Evolutionary conservation across 2,888 invertebrate genomes (phyloP), one percentile per base, ranked within the genome.

Genomic region (Tinea pellionella): DNA sequence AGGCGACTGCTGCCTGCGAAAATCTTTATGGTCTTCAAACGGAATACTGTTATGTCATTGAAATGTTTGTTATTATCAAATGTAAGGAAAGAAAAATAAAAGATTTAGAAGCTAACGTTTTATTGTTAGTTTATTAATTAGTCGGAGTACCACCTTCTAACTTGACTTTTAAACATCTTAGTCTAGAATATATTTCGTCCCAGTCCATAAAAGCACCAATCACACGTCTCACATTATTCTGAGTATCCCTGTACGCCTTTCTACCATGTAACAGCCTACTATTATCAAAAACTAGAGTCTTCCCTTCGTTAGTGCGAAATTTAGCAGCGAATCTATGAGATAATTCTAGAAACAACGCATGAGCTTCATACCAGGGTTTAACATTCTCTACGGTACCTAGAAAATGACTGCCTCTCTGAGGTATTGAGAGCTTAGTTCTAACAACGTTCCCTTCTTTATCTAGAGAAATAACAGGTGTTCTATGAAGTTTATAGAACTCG

Each of bases 181-280:
- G 74, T 63, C 89, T 86, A 1, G 93, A 94, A 68, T 92, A 92
- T 64, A 94, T 89, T 69, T 93, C 92, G 74, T 94, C 94, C 94
- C 94, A 94, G 71, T 93, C 93, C 8, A 94, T 73, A 71, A 94
- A 94, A 57, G 90, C 91, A 8, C 94, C 94, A 62, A 93, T 90
- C n/a, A 94, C 77, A 66, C 90, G 90, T 60, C 94, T 75, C 0
- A 82, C 74, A 71, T 90, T 90, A 4, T 71, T 66, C 11, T 74
- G 74, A 9, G 74, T 80, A 64, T 92, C 92, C 69, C 88, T 88
- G 73, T 92, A 94, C 2, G 89, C 90, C 55, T 88, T 89, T 61
- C 94, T 83, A 0, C 94, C 94, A 69, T 94, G 94, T 3, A 94
- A 73, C 59, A 93, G 73, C 59, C 94, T 88, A 64, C 90, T 88